A percentile compares a stretch with the other conserved stretches of the same genome.
Conservation (phyloP, 2,113 vertebrate species). For the Alligator sinensis region DNA sequence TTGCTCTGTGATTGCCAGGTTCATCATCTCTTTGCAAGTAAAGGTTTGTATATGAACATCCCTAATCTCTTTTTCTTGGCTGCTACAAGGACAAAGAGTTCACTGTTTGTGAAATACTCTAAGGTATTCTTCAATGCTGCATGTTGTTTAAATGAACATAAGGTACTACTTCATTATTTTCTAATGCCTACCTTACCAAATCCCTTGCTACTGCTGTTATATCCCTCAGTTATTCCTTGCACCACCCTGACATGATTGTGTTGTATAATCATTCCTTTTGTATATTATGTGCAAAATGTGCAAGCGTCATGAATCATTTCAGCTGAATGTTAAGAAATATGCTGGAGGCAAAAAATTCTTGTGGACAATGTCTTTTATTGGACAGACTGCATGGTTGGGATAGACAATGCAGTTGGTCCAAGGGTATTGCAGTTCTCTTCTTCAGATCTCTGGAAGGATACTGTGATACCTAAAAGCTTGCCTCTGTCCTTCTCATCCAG, state of each 20-base stretch:
- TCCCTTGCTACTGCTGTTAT: neutral
- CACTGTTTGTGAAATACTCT: neutral
- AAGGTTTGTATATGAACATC: neutral
- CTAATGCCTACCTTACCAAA: neutral
- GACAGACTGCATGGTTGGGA: no score
- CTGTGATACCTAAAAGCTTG: no score
- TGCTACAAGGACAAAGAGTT: constrained; percentile 24
- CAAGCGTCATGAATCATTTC: neutral
- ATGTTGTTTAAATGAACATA: neutral
- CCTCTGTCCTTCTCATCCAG: no score
- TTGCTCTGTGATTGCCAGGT: constrained; percentile 45
- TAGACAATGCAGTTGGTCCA: no score
- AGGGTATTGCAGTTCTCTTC: no score
- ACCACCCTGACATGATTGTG: neutral
- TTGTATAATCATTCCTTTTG: neutral
- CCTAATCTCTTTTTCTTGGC: constrained; percentile 6
- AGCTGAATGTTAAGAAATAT: neutral
- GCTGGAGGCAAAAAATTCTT: neutral
- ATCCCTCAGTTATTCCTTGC: neutral
- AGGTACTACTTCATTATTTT: neutral
- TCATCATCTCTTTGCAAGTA: neutral
- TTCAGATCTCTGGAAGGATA: no score
- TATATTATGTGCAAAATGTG: neutral
- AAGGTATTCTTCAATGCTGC: neutral
- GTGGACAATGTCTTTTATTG: no score